A percentile compares a stretch with the other conserved stretches of the same genome.
phyloP scores from a whole-genome alignment of 92 coral and sea anemone species.

The Parazoanthus atlanticus region DNA sequence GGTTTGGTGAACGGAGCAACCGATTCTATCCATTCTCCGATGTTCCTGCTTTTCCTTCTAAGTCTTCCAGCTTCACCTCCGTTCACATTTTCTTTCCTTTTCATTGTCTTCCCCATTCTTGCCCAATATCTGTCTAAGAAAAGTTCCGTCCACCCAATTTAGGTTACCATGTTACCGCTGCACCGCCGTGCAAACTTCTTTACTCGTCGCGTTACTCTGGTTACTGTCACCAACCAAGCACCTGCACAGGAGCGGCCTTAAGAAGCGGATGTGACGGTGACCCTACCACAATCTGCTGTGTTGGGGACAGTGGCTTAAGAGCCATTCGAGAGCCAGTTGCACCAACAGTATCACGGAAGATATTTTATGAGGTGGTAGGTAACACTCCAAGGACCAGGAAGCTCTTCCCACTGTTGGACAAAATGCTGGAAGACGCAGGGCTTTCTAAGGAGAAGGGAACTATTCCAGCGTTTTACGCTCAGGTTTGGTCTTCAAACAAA shows the following conservation, averaged over 20 bases:
- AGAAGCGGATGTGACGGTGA: conserved; percentile 44
- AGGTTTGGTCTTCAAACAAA: conserved; percentile 38
- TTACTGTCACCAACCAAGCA: conserved; percentile 41
- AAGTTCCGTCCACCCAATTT: neutral
- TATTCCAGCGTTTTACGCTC: conserved; percentile 66
- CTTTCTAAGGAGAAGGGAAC: conserved; percentile 38
- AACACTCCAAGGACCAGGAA: conserved; percentile 57
- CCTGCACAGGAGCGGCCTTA: conserved; percentile 73
- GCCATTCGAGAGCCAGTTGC: conserved; percentile 29
- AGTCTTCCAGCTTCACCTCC: neutral
- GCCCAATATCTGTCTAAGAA: neutral
- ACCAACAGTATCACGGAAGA: conserved; percentile 30
- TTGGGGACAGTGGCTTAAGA: conserved; percentile 40
- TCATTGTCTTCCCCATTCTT: no score
- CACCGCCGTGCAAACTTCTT: conserved; percentile 33
- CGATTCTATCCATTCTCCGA: no score
- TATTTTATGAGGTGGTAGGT: conserved; percentile 54
- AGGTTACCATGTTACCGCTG: neutral
- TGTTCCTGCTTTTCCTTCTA: neutral
- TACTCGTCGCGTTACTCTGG: conserved; percentile 55
- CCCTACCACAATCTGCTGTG: conserved; percentile 57
- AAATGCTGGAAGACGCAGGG: conserved; percentile 59
- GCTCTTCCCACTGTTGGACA: conserved; percentile 58
- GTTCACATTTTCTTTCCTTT: neutral
- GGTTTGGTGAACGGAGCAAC: no score